Percentiles rank a stretch among this genome's conserved stretches.
Evolutionary conservation across 1,140 invertebrate genomes (phyloP).

Genomic region (Solenopsis invicta): DNA sequence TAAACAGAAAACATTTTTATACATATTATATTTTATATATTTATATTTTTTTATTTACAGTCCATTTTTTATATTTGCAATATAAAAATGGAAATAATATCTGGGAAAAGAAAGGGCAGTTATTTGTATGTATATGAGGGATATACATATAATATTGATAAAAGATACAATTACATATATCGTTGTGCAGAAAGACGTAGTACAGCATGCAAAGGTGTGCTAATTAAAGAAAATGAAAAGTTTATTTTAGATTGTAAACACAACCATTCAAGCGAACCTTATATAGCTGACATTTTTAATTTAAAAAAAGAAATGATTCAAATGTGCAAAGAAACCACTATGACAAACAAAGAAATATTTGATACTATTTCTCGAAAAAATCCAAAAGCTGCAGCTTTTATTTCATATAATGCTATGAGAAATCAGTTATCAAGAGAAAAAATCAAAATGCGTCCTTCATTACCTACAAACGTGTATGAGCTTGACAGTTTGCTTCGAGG

Average conservation of each 20-base stretch:
- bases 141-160: constrained; percentile 24
- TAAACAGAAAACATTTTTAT: too few relatives aligned
- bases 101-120: too few relatives aligned
- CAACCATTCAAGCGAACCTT: constrained; percentile 4
- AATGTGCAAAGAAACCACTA: constrained; percentile 1
- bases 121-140: too few relatives aligned
- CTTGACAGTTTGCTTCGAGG: too few relatives aligned
- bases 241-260: neutral
- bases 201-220: neutral
- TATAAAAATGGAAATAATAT: too few relatives aligned
- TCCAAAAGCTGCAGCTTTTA: too few relatives aligned
- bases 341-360: constrained; percentile 15
- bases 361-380: constrained; percentile 24
- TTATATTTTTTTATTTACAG: too few relatives aligned
- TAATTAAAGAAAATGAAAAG: neutral
- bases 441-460: neutral
- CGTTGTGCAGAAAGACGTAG: constrained; percentile 25
- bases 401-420: too few relatives aligned
- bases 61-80: too few relatives aligned
- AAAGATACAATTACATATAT: constrained; percentile 15
- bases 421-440: neutral
- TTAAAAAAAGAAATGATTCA: constrained; percentile 19
- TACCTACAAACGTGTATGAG: neutral
- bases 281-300: constrained; percentile 5
- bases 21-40: too few relatives aligned